Percentiles rank a stretch among this genome's conserved stretches.
These are phyloP conservation scores for Oryzaephilus surinamensis DNA, from an alignment of 1,140 invertebrate species.

Conservation along the genomic window DNA sequence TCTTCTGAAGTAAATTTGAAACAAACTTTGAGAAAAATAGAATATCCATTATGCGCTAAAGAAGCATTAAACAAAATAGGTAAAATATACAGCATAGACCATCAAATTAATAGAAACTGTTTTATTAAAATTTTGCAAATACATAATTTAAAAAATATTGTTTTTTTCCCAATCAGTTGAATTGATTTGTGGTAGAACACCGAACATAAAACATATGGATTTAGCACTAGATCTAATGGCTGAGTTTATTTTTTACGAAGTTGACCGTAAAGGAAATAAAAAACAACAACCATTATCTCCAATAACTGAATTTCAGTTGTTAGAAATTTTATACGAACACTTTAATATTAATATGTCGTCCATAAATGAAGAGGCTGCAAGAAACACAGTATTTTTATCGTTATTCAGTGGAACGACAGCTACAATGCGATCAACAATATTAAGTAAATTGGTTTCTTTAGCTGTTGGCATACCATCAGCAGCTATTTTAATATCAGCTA, in stretches of 20 bases:
- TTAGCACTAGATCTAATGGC: conserved; percentile 65
- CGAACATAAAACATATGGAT: conserved; percentile 45
- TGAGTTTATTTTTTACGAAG: conserved; percentile 72
- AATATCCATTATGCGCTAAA: conserved; percentile 52
- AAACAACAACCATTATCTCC: conserved; percentile 43
- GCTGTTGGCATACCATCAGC: conserved; percentile 62
- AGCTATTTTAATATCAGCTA: conserved; percentile 60
- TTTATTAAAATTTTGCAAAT: conserved; percentile 15
- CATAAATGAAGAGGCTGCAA: conserved; percentile 62
- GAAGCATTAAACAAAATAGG: conserved; percentile 53
- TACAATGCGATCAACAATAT: conserved; percentile 51
- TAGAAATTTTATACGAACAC: conserved; percentile 64
- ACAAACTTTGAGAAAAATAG: conserved; percentile 42
- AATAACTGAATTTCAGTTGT: conserved; percentile 63
- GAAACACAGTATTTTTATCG: conserved; percentile 70
- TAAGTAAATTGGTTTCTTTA: conserved; percentile 69
- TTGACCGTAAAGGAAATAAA: conserved; percentile 51
- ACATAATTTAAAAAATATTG: conserved; percentile 9
- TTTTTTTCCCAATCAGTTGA: conserved; percentile 31
- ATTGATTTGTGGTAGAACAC: conserved; percentile 38
- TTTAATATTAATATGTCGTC: conserved; percentile 50
- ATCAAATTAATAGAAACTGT: conserved; percentile 35
- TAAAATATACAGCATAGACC: conserved; percentile 38
- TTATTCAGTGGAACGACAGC: conserved; percentile 61
- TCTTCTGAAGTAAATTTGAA: conserved; percentile 28